A percentile compares a stretch with the other conserved stretches of the same genome.
Conservation (phyloP, 2,888 invertebrate genomes). For the Timandra comae region DNA sequence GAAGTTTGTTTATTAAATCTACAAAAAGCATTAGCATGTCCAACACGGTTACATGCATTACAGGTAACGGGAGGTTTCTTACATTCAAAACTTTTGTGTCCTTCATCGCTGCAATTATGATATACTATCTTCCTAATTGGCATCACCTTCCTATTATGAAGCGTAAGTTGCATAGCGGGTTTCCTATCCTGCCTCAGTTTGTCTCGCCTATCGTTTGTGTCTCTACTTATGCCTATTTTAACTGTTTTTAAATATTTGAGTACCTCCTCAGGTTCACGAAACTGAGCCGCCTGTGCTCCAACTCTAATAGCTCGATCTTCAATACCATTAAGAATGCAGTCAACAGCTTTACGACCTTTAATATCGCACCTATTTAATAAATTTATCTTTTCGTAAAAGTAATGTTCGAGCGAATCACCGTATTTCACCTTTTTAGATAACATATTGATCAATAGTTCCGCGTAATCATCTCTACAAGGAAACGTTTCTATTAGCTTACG, state of each 20-base stretch:
- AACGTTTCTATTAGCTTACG: conserved; percentile 7
- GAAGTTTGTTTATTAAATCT: conserved; percentile 2
- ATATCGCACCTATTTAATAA: conserved; percentile 19
- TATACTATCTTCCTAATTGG: conserved; percentile 6
- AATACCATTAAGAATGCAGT: conserved; percentile 17
- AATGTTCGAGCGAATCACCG: conserved; percentile 6
- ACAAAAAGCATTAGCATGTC: neutral
- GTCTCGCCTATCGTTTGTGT: neutral
- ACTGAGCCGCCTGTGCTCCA: conserved; percentile 22
- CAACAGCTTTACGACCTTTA: conserved; percentile 11
- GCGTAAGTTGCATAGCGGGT: too few relatives aligned
- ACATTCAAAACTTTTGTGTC: conserved; percentile 15
- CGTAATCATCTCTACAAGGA: conserved; percentile 6
- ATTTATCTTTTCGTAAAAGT: conserved; percentile 12
- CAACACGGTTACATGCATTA: conserved; percentile 1
- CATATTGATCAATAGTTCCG: conserved; percentile 5
- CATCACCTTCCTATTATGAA: neutral
- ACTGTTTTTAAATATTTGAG: conserved; percentile 17
- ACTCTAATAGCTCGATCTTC: conserved; percentile 18
- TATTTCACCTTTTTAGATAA: conserved; percentile 2
- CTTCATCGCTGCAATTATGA: conserved; percentile 15
- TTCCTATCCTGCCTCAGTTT: too few relatives aligned
- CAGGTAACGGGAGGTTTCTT: conserved; percentile 10
- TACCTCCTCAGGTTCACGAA: conserved; percentile 16
- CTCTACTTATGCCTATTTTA: conserved; percentile 6